A percentile compares a stretch with the other conserved stretches of the same genome.
These are phyloP conservation scores for Proctacanthus coquilletti DNA, from an alignment of 1,140 invertebrate genomes.

Conservation along the genomic window DNA sequence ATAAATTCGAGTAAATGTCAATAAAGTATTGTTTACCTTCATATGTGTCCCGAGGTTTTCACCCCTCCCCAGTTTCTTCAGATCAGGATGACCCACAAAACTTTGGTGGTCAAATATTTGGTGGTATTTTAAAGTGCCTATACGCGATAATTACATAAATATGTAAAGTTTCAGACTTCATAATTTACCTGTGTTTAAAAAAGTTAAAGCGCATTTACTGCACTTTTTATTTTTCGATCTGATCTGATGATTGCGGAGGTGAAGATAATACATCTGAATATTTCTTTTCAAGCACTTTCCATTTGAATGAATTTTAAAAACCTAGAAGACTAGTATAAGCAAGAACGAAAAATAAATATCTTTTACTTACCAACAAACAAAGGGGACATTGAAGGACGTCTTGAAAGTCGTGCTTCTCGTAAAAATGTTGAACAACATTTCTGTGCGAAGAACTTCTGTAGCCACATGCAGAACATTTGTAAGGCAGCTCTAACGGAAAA, in stretches of 20 bases:
- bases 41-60: slow-evolving; percentile 1
- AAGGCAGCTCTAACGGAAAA: slow-evolving; percentile 60
- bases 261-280: slow-evolving; percentile 18
- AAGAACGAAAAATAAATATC: slow-evolving; percentile 5
- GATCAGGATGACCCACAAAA: neutral
- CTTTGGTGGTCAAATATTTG: neutral
- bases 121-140: neutral
- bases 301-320: slow-evolving; percentile 22
- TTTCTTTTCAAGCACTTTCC: slow-evolving; percentile 16
- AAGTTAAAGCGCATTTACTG: slow-evolving; percentile 21
- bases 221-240: slow-evolving; percentile 6
- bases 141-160: too few species aligned
- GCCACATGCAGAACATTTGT: slow-evolving; percentile 53
- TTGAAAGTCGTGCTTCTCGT: slow-evolving; percentile 41
- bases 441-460: slow-evolving; percentile 62
- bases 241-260: neutral
- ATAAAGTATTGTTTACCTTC: slow-evolving; percentile 3
- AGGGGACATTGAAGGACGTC: slow-evolving; percentile 52
- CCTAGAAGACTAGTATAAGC: slow-evolving; percentile 13
- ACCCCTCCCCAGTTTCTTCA: neutral
- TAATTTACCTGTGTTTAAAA: slow-evolving; percentile 18
- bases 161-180: too few species aligned
- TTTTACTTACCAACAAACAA: slow-evolving; percentile 49
- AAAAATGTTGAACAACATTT: slow-evolving; percentile 55
- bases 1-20: too few species aligned